phyloP scores from a whole-genome alignment of 2,113 vertebrate genomes.

The Thunnus thynnus region DNA sequence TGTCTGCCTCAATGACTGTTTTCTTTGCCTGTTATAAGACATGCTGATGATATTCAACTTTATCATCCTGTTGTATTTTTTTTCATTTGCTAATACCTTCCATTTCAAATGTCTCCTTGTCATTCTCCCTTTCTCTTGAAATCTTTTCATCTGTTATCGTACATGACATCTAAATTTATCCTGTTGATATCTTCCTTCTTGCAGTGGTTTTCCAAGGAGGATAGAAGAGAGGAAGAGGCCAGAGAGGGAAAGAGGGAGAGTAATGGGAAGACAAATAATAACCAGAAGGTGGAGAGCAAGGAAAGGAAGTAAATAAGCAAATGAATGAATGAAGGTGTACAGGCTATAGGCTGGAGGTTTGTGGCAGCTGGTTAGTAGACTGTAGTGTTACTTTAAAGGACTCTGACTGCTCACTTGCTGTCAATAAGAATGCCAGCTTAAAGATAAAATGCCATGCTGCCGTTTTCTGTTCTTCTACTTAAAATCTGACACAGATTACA shows the following conservation, averaged over 20 bases:
- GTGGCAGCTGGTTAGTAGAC: conserved; percentile 2
- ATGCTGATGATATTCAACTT: conserved; percentile 53
- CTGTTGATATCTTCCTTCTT: conserved; percentile 56
- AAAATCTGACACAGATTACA: neutral
- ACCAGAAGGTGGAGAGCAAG: neutral
- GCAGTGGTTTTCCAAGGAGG: conserved; percentile 44
- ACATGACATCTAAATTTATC: conserved; percentile 49
- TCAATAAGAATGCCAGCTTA: neutral
- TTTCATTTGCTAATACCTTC: conserved; percentile 36
- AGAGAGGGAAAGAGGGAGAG: neutral
- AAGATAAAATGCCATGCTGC: neutral
- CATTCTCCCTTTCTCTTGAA: conserved; percentile 31
- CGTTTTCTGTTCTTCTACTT: neutral
- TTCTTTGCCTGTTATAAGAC: conserved; percentile 45
- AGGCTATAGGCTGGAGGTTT: neutral
- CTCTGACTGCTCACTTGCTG: neutral
- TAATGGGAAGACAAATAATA: neutral
- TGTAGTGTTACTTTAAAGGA: neutral
- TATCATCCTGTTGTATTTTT: conserved; percentile 27
- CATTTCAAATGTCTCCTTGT: conserved; percentile 35
- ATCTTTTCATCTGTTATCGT: conserved; percentile 51
- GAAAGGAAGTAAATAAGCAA: neutral
- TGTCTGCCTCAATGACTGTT: conserved; percentile 35
- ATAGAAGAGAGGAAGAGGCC: neutral
- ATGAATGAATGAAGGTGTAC: neutral